Evolutionary conservation across 2,888 invertebrate species (phyloP).

Genomic region (Tuberolachnus salignus): DNA sequence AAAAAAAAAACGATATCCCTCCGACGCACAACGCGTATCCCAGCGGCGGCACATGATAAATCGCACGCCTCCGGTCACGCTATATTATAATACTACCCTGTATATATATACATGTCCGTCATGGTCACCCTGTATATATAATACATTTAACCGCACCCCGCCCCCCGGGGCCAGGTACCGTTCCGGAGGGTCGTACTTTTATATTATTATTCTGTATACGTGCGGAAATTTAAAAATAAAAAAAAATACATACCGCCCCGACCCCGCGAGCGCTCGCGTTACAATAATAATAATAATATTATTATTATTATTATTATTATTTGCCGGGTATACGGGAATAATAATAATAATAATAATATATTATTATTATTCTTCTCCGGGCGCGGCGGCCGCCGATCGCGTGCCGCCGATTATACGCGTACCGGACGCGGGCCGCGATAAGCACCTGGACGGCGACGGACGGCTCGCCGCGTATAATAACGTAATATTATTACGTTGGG

Average conservation of each 20-base stretch:
- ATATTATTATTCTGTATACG: neutral
- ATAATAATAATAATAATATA: constrained; percentile 8
- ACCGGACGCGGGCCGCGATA: no score
- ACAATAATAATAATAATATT: constrained; percentile 2
- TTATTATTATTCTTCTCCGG: neutral
- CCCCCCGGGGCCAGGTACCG: neutral
- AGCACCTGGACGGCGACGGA: neutral
- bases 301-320: neutral
- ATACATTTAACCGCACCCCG: neutral
- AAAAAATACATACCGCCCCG: no score
- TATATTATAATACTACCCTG: no score
- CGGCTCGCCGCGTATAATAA: no score
- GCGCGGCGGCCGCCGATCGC: constrained; percentile 11
- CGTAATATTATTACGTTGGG: no score
- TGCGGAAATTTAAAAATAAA: constrained; percentile 32
- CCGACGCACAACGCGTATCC: neutral
- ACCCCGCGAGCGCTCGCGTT: no score
- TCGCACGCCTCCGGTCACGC: constrained; percentile 54
- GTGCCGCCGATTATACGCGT: no score
- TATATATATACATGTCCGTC: neutral
- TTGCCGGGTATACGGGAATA: neutral
- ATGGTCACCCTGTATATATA: neutral
- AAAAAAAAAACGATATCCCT: neutral
- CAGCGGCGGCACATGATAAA: constrained; percentile 48
- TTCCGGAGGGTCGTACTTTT: constrained; percentile 2